Conservation (phyloP, 1,140 invertebrate species). For the Antheraea pernyi region DNA sequence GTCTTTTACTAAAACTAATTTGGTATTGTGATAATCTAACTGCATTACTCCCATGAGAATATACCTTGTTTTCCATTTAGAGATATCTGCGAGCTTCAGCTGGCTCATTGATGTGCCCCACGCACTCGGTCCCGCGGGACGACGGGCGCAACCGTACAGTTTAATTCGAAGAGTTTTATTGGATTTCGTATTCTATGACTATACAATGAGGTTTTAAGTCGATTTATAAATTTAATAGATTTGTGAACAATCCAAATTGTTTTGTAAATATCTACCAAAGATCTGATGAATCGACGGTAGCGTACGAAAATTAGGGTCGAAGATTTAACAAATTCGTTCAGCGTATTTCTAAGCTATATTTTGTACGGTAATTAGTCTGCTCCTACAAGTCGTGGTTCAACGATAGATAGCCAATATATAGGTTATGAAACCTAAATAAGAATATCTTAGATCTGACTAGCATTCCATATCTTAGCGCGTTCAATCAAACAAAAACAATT, state of each 20-base stretch:
- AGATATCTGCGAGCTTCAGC: neutral
- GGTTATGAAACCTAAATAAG: no score
- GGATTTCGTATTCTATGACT: neutral
- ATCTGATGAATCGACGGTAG: no score
- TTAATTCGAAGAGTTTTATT: neutral
- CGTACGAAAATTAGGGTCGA: no score
- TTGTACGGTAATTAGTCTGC: no score
- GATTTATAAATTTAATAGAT: neutral
- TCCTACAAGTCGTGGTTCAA: no score
- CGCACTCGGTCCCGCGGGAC: neutral
- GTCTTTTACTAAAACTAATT: neutral
- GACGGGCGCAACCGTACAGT: neutral
- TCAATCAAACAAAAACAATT: no score
- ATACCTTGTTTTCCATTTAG: neutral
- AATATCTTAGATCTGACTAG: no score
- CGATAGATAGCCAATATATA: no score
- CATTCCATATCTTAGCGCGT: no score
- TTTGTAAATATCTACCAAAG: no score
- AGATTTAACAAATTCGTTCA: no score
- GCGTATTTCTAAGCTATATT: no score
- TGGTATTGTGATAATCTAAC: neutral
- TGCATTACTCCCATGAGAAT: neutral
- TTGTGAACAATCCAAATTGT: neutral
- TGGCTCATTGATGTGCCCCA: neutral
- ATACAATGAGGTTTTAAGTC: neutral